Evolutionary conservation across 2,888 invertebrate species (phyloP).

Genomic region (Pediacus dermestoides): DNA sequence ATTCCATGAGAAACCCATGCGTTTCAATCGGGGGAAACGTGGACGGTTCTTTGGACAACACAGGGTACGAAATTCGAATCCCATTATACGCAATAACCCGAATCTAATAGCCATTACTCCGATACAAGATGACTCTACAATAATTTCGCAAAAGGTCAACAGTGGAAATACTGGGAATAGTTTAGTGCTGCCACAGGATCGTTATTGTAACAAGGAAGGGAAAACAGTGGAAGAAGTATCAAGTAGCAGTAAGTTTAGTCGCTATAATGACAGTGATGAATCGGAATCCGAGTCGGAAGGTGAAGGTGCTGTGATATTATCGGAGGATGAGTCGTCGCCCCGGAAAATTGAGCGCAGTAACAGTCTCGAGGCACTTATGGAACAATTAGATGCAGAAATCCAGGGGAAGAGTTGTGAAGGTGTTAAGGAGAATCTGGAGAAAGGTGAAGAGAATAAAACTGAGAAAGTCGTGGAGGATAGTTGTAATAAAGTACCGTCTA

Average conservation of each 20-base stretch:
- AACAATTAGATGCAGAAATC: conserved; percentile 54
- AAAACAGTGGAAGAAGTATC: conserved; percentile 23
- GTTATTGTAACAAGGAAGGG: conserved; percentile 32
- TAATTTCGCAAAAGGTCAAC: no score
- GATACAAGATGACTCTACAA: conserved; percentile 43
- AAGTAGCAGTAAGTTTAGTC: conserved; percentile 50
- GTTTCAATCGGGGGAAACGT: no score
- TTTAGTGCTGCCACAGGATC: conserved; percentile 42
- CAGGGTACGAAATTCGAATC: conserved; percentile 45
- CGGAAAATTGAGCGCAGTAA: conserved; percentile 49
- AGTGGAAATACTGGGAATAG: no score
- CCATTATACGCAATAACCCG: no score
- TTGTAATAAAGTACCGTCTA: no score
- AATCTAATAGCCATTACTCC: conserved; percentile 54
- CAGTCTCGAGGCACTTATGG: conserved; percentile 54
- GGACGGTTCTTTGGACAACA: conserved; percentile 27
- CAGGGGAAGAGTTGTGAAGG: no score
- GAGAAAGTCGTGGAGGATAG: conserved; percentile 23
- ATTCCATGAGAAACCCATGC: no score
- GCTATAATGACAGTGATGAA: conserved; percentile 51
- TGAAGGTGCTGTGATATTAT: conserved; percentile 13
- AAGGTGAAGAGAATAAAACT: no score
- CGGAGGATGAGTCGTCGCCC: conserved; percentile 30
- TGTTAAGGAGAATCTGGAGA: no score
- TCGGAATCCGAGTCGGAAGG: conserved; percentile 46